Percentiles rank a stretch among this genome's conserved stretches.
phyloP scores from a whole-genome alignment of 2,888 invertebrate species.

The Nezara viridula region DNA sequence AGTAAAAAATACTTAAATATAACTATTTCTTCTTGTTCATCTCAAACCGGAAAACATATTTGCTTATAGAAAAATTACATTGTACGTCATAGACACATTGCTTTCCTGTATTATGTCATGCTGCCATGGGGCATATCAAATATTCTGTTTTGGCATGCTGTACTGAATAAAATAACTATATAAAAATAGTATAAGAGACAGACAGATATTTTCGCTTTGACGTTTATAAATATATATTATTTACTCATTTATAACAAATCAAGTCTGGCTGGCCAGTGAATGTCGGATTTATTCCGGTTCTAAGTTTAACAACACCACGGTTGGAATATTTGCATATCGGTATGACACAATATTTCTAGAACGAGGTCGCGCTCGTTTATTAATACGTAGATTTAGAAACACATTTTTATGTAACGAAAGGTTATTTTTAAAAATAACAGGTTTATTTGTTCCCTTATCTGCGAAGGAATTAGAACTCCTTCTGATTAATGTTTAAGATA shows the following conservation, averaged over 20 bases:
- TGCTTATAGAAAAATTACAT: too few relatives aligned
- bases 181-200: too few relatives aligned
- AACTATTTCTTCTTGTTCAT: too few relatives aligned
- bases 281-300: neutral
- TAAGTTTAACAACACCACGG: neutral
- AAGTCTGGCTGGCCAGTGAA: neutral
- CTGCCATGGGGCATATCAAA: too few relatives aligned
- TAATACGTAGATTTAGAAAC: neutral
- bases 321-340: neutral
- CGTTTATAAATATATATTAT: neutral
- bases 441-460: neutral
- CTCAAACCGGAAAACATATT: too few relatives aligned
- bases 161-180: too few relatives aligned
- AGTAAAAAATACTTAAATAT: too few relatives aligned
- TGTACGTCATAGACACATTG: too few relatives aligned
- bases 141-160: too few relatives aligned
- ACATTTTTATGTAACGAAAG: neutral
- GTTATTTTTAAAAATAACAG: neutral
- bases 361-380: neutral
- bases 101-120: too few relatives aligned
- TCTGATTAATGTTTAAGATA: neutral
- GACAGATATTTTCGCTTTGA: neutral
- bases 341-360: neutral
- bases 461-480: neutral
- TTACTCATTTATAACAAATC: neutral